Percentiles rank a stretch among this genome's conserved stretches.
These are phyloP conservation scores for Incurvaria masculella DNA, from an alignment of 2,888 invertebrate species.

Conservation along the genomic window DNA sequence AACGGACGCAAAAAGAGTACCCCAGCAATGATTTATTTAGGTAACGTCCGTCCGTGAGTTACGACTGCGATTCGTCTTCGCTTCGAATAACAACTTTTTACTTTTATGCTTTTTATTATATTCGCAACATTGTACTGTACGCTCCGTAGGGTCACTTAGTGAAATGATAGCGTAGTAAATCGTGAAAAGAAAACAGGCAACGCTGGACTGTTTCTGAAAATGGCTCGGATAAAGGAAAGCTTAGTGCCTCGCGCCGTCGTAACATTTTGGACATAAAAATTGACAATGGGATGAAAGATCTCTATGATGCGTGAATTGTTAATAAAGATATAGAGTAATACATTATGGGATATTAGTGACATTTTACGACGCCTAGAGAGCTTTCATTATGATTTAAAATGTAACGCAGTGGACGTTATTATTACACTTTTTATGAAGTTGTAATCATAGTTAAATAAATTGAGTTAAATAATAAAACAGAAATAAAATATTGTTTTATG, in stretches of 20 bases:
- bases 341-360: conserved; percentile 50
- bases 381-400: too few species aligned
- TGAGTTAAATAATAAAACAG: too few species aligned
- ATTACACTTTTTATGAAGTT: too few species aligned
- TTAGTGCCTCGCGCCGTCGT: conserved; percentile 38
- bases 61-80: not conserved
- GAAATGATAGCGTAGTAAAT: conserved; percentile 51
- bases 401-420: too few species aligned
- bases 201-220: conserved; percentile 44
- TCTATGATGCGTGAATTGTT: conserved; percentile 49
- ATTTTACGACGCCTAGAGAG: conserved; percentile 29
- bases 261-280: conserved; percentile 45
- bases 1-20: not conserved
- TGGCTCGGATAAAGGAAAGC: conserved; percentile 49
- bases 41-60: not conserved
- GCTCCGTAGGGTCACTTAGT: conserved; percentile 36
- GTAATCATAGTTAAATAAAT: too few species aligned
- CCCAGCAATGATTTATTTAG: not conserved
- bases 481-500: too few species aligned
- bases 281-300: conserved; percentile 45
- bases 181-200: conserved; percentile 45
- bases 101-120: conserved; percentile 42
- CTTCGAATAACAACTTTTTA: not conserved
- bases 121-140: conserved; percentile 40
- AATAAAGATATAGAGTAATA: conserved; percentile 53